Evolutionary conservation across 2,888 invertebrate genomes (phyloP).

Genomic region (Drosophila phalerata): DNA sequence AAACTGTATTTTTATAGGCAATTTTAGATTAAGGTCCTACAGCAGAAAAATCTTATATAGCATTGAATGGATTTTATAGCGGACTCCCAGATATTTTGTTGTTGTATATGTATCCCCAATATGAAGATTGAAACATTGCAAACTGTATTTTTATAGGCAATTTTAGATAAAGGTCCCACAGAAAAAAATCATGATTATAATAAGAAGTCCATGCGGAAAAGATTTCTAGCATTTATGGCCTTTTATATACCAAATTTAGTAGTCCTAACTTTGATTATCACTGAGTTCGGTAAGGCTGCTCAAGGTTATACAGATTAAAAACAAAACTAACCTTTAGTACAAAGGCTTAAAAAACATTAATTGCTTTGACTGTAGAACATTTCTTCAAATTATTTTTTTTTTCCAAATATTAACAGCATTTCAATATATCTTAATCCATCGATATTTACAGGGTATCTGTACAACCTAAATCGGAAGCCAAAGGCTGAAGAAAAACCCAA

Average conservation of each 20-base stretch:
- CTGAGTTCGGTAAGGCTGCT: not conserved
- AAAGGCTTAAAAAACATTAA: not conserved
- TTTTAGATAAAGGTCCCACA: no score
- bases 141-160: no score
- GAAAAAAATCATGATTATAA: not conserved
- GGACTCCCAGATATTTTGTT: no score
- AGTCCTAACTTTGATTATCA: not conserved
- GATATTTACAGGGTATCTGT: conserved; percentile 31
- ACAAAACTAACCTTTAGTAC: not conserved
- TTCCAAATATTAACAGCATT: no score
- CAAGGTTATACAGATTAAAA: not conserved
- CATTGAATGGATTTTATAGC: no score
- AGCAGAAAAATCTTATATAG: not conserved
- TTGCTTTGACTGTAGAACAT: not conserved
- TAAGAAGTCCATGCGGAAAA: not conserved
- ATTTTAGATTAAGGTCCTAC: no score
- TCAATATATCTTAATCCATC: not conserved
- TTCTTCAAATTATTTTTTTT: not conserved
- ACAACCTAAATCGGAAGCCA: not conserved
- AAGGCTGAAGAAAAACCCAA: not conserved
- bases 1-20: no score
- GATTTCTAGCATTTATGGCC: not conserved
- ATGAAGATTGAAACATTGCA: no score
- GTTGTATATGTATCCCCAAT: no score
- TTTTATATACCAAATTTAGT: not conserved